Evolutionary conservation across 2,888 invertebrate genomes (phyloP).

Genomic region (Drosophila tanythrix): DNA sequence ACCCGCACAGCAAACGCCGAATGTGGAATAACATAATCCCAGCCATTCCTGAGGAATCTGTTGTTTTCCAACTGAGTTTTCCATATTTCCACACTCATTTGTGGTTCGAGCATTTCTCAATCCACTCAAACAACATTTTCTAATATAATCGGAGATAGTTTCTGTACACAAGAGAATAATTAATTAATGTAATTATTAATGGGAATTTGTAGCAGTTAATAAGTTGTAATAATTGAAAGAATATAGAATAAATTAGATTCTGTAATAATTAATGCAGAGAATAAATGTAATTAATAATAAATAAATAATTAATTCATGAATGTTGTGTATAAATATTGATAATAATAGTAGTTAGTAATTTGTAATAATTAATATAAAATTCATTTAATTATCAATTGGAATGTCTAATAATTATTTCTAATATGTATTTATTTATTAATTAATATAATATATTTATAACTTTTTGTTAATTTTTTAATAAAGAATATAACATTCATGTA

Average conservation of each 20-base stretch:
- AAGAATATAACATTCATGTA: no score
- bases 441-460: no score
- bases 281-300: neutral
- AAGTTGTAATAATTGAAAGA: neutral
- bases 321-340: neutral
- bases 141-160: constrained; percentile 78
- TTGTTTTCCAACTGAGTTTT: constrained; percentile 73
- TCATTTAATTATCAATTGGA: no score
- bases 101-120: constrained; percentile 85
- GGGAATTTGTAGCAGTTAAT: neutral
- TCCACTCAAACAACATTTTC: constrained; percentile 86
- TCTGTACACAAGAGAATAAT: constrained; percentile 38
- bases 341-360: no score
- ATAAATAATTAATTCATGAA: neutral
- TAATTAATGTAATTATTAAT: neutral
- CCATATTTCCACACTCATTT: constrained; percentile 85
- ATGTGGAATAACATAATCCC: constrained; percentile 87
- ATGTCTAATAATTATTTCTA: no score
- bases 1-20: constrained; percentile 88
- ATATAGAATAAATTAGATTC: neutral
- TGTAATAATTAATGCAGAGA: neutral
- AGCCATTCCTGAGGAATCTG: constrained; percentile 87
- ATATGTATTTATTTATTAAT: no score
- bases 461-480: no score
- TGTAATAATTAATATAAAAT: no score